A percentile compares a stretch with the other conserved stretches of the same genome.
Evolutionary conservation across 2,888 invertebrate species (phyloP).

Genomic region (Boloria euphrosyne): DNA sequence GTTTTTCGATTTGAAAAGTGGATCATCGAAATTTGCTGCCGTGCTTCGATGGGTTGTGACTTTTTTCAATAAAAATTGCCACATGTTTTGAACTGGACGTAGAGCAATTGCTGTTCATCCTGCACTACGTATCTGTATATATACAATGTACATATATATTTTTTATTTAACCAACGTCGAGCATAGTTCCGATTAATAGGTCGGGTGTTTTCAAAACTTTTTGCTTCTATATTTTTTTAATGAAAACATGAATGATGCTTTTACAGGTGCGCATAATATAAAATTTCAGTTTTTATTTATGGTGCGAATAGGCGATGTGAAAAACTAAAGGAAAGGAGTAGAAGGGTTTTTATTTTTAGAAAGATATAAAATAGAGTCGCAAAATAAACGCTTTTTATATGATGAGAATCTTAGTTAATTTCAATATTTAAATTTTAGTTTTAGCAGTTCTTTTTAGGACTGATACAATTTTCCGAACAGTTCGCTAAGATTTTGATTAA

Average conservation of each 20-base stretch:
- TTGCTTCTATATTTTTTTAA: conserved; percentile 7
- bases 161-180: conserved; percentile 12
- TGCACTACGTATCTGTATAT: not conserved
- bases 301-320: not conserved
- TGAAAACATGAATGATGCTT: not conserved
- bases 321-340: not conserved
- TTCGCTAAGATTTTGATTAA: too few species aligned
- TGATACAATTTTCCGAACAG: too few species aligned
- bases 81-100: conserved; percentile 23
- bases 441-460: too few species aligned
- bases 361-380: too few species aligned
- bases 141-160: not conserved
- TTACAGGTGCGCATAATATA: conserved; percentile 8
- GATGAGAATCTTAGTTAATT: too few species aligned
- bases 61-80: conserved; percentile 19
- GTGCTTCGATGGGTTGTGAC: not conserved
- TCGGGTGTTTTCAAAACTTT: conserved; percentile 1
- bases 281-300: conserved; percentile 1
- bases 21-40: conserved; percentile 40
- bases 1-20: conserved; percentile 34
- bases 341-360: too few species aligned
- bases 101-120: conserved; percentile 20
- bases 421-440: too few species aligned
- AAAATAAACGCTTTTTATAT: too few species aligned
- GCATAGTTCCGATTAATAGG: conserved; percentile 14